A percentile compares a stretch with the other conserved stretches of the same genome.
phyloP scores from a whole-genome alignment of 2,113 vertebrate species.

The Mormyrus lacerda region DNA sequence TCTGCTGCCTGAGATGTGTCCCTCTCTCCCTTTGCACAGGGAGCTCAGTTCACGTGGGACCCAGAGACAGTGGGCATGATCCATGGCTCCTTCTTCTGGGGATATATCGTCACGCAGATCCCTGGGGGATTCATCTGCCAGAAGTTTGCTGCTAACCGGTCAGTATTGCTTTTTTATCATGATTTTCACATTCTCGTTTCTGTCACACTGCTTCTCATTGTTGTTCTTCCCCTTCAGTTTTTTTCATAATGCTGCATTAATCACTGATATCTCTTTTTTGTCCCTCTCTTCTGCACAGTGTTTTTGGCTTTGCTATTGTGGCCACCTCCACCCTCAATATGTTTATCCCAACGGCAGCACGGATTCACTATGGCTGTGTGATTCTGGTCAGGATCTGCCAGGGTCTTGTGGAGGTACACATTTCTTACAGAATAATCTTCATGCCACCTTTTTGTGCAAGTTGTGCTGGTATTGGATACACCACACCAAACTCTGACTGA shows the following conservation, averaged over 20 bases:
- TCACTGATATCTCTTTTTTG: constrained; percentile 16
- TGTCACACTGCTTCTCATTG: background rate
- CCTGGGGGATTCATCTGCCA: constrained; percentile 86
- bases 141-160: constrained; percentile 90
- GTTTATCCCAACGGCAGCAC: constrained; percentile 82
- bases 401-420: constrained; percentile 81
- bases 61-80: constrained; percentile 91
- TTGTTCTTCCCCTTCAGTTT: background rate
- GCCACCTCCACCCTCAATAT: constrained; percentile 85
- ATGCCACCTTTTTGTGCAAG: background rate
- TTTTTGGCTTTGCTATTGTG: constrained; percentile 89
- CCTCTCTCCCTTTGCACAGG: constrained; percentile 48
- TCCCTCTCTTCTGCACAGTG: constrained; percentile 54
- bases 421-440: background rate
- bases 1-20: background rate
- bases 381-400: constrained; percentile 87
- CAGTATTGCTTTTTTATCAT: background rate
- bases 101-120: constrained; percentile 90
- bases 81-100: constrained; percentile 93
- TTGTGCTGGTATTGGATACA: background rate
- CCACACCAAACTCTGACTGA: background rate
- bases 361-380: constrained; percentile 81
- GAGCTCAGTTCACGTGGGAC: constrained; percentile 85
- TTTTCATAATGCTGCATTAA: background rate
- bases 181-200: background rate